Evolutionary conservation across 2,113 vertebrate species (phyloP).

Genomic region (Cyanoliseus patagonus): DNA sequence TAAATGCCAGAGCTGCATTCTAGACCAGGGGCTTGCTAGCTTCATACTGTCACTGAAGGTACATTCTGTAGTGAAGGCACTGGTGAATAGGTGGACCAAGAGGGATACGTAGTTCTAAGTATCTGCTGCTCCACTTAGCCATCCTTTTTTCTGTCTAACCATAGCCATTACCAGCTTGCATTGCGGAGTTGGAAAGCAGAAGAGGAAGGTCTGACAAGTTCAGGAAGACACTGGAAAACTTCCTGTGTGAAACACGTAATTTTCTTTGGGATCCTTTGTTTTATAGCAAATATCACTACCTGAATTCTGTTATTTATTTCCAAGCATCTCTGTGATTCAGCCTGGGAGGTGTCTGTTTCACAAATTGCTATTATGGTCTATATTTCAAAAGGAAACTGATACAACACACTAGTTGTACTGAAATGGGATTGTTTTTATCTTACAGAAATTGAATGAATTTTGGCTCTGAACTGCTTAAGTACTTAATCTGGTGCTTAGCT

Average conservation of each 20-base stretch:
- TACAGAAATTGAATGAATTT: not conserved
- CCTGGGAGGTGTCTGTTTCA: not conserved
- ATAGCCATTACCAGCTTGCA: not conserved
- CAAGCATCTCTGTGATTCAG: conserved; percentile 3
- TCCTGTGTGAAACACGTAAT: not conserved
- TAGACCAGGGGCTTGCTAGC: not conserved
- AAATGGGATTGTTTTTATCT: not conserved
- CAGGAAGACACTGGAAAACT: not conserved
- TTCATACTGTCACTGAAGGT: not conserved
- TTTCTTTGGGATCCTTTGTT: not conserved
- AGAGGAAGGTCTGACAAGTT: conserved; percentile 1
- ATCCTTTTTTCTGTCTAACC: not conserved
- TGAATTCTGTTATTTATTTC: not conserved
- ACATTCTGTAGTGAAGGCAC: not conserved
- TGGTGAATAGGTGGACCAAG: not conserved
- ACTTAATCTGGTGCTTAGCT: not conserved
- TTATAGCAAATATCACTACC: not conserved
- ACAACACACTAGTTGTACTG: not conserved
- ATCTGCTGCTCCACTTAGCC: not conserved
- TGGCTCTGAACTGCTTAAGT: not conserved
- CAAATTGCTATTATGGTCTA: not conserved
- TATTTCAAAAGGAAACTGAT: not conserved
- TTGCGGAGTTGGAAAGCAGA: not conserved
- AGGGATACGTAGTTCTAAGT: not conserved
- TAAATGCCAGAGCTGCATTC: not conserved